A percentile compares a stretch with the other conserved stretches of the same genome.
Conservation (phyloP, 2,888 invertebrate genomes). For the Megaustenia siamemsis region DNA sequence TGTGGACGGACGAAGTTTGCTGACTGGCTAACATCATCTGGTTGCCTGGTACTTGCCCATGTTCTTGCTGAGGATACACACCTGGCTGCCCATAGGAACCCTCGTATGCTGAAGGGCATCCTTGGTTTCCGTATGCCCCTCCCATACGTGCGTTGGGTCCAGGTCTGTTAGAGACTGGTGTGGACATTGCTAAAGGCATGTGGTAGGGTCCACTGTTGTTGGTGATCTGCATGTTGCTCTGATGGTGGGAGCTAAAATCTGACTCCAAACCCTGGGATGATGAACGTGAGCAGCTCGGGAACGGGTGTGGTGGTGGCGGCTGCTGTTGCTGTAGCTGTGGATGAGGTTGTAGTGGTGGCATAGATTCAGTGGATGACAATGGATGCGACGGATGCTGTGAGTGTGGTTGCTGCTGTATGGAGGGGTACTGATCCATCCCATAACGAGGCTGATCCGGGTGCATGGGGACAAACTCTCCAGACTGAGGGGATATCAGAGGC, state of each 20-base stretch:
- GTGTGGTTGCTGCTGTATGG: slow-evolving; percentile 52
- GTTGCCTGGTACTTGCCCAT: background rate
- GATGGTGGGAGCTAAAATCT: slow-evolving; percentile 25
- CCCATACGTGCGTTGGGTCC: slow-evolving; percentile 6
- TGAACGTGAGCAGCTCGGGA: slow-evolving; percentile 40
- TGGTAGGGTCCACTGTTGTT: slow-evolving; percentile 35
- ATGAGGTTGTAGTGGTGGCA: slow-evolving; percentile 36
- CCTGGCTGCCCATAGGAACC: slow-evolving; percentile 12
- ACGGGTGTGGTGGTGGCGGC: slow-evolving; percentile 8
- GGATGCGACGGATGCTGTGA: slow-evolving; percentile 2
- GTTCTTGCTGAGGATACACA: slow-evolving; percentile 33
- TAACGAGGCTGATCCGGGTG: slow-evolving; percentile 41
- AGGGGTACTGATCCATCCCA: slow-evolving; percentile 39
- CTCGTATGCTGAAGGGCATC: slow-evolving; percentile 35
- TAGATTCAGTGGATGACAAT: slow-evolving; percentile 12
- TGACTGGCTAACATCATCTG: slow-evolving; percentile 3
- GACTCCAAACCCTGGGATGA: slow-evolving; percentile 17
- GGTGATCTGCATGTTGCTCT: slow-evolving; percentile 48
- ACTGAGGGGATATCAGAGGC: background rate
- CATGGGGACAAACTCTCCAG: slow-evolving; percentile 23
- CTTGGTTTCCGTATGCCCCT: slow-evolving; percentile 26
- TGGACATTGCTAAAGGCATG: slow-evolving; percentile 47
- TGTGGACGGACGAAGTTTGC: slow-evolving; percentile 23
- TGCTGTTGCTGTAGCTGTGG: slow-evolving; percentile 23
- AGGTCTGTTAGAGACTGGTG: slow-evolving; percentile 38